phyloP scores from a whole-genome alignment of 1,140 invertebrate species.

The Neodiprion pinetum region DNA sequence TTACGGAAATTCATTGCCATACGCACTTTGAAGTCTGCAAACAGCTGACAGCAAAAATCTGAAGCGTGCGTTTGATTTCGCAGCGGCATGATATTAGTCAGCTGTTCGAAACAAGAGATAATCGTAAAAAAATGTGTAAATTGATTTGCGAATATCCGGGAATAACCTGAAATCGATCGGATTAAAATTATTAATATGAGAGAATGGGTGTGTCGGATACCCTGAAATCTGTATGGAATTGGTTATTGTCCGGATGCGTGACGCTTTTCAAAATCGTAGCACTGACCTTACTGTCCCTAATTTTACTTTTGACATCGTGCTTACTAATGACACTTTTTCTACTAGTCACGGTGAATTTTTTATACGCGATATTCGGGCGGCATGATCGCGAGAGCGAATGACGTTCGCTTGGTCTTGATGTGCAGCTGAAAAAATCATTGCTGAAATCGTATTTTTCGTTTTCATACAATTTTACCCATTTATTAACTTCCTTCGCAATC shows the following conservation, averaged over 20 bases:
- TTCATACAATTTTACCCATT: no score
- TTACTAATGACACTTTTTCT: neutral
- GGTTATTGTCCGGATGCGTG: constrained; percentile 15
- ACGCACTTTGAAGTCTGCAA: no score
- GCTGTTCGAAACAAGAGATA: neutral
- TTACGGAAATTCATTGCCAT: no score
- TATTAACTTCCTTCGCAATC: neutral
- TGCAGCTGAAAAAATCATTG: no score
- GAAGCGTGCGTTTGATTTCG: no score
- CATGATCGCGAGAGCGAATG: neutral
- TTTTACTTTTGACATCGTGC: neutral
- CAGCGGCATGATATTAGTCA: no score
- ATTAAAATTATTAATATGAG: neutral
- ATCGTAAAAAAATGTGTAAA: neutral
- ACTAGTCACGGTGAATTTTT: neutral
- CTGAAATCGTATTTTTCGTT: no score
- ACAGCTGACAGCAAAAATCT: no score
- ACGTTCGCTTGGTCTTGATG: neutral
- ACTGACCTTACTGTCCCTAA: constrained; percentile 26
- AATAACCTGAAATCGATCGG: neutral
- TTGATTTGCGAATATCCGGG: neutral
- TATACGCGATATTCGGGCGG: neutral
- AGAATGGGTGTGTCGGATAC: constrained; percentile 33
- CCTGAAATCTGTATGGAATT: constrained; percentile 27
- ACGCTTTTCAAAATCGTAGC: constrained; percentile 25